These are phyloP conservation scores for Orycteropus afer DNA, from an alignment of 2,113 vertebrate genomes.

Conservation along the genomic window DNA sequence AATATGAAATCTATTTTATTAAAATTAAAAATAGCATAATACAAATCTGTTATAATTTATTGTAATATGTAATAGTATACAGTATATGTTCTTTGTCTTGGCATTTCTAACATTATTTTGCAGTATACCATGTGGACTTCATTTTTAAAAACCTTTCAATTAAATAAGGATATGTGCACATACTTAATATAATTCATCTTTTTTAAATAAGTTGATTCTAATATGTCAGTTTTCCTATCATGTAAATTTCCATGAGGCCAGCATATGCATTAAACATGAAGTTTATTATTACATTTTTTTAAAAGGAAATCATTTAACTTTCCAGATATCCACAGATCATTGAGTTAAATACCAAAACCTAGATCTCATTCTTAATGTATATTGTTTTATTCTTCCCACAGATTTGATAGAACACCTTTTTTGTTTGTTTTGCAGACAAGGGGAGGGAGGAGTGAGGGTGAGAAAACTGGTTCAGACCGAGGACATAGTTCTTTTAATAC, in stretches of 20 bases:
- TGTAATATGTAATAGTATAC: slow-evolving; percentile 5
- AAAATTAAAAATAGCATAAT: slow-evolving; percentile 72
- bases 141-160: slow-evolving; percentile 29
- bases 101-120: slow-evolving; percentile 44
- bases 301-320: background rate
- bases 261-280: background rate
- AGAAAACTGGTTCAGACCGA: background rate
- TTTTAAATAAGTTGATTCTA: background rate
- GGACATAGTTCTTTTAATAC: background rate
- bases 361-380: background rate
- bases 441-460: background rate
- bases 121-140: background rate
- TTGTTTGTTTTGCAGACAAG: background rate
- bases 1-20: slow-evolving; percentile 81
- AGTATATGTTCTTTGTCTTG: background rate
- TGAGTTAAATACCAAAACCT: background rate
- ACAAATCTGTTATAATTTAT: slow-evolving; percentile 49
- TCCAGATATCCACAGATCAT: background rate
- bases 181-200: background rate
- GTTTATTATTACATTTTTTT: background rate
- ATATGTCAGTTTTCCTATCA: background rate
- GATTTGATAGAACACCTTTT: background rate
- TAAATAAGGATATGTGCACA: background rate
- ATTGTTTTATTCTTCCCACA: background rate
- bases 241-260: background rate